These are phyloP conservation scores for Rhinolophus ferrumequinum DNA, from an alignment of 2,113 vertebrate species.

Conservation along the genomic window DNA sequence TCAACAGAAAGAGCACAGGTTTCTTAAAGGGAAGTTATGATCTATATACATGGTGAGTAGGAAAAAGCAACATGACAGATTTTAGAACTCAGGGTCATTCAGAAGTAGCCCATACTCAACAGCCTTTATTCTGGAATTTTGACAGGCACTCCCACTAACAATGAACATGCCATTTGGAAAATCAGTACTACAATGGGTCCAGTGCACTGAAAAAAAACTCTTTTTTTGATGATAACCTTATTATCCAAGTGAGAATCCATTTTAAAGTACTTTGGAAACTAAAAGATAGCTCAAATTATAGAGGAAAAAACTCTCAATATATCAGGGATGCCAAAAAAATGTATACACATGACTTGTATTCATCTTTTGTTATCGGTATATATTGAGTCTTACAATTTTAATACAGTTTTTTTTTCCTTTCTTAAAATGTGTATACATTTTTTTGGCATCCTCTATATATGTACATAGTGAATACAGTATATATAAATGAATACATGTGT, in stretches of 20 bases:
- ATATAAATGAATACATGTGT: background rate
- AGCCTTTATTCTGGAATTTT: slow-evolving; percentile 4
- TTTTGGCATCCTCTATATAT: background rate
- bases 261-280: background rate
- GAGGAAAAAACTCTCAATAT: background rate
- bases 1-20: background rate
- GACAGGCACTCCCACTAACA: background rate
- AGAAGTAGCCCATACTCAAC: background rate
- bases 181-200: background rate
- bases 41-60: background rate
- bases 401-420: no score
- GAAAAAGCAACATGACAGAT: background rate
- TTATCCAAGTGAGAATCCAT: background rate
- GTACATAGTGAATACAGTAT: background rate
- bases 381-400: no score
- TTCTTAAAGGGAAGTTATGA: background rate
- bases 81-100: background rate
- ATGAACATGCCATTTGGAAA: background rate
- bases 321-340: no score
- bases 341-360: no score
- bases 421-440: no score
- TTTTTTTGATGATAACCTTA: background rate
- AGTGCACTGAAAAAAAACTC: background rate
- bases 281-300: background rate
- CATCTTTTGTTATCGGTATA: no score